Evolutionary conservation across 2,113 vertebrate genomes (phyloP), one percentile per base, ranked within the genome.

Genomic region (Coracopsis vasa): DNA sequence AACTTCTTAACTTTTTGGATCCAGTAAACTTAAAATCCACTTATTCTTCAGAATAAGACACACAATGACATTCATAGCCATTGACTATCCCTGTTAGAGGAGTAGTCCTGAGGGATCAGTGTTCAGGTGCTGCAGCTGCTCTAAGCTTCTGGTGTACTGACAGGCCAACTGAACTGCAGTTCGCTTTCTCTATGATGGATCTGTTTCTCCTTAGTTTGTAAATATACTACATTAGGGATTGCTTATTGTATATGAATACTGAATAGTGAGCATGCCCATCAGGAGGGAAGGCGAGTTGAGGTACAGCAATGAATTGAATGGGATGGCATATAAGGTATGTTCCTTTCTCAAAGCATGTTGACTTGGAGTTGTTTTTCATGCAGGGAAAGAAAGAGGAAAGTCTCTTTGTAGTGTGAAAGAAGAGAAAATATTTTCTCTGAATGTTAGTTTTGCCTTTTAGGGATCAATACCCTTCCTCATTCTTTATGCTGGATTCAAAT

Each of bases 221-320:
- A 82, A 69, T 24, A 13, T 14, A 1, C 10, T 27, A 27, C 47
- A 2, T 65, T 48, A 44, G 58, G 24, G 16, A 17, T 9, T 51
- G 11, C 13, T 88, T 2, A 2, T 27, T 35, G 31, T 33, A 1
- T 15, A 2, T 3, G 16, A 74, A 11, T 3, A 3, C 23, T 20
- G 23, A 60, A 23, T 27, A 45, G 64, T 41, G 27, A 56, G 33
- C 5, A 5, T 6, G 6, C 27, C n/a, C 25, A 15, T 56, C 53
- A 13, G 47, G 39, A 41, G 44, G 54, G 37, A 54, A 44, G 60
- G 27, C 5, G 23, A n/a, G 14, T 60, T 64, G 21, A 92, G 64
- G 14, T 29, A 16, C 1, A 8, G 25, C 15, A 41, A 4, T n/a
- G 1, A 73, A 16, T 27, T 56, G 20, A 44, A 39, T 31, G 11